A percentile compares a stretch with the other conserved stretches of the same genome.
Evolutionary conservation across 2,113 vertebrate genomes (phyloP).

Genomic region (Gallinago media): DNA sequence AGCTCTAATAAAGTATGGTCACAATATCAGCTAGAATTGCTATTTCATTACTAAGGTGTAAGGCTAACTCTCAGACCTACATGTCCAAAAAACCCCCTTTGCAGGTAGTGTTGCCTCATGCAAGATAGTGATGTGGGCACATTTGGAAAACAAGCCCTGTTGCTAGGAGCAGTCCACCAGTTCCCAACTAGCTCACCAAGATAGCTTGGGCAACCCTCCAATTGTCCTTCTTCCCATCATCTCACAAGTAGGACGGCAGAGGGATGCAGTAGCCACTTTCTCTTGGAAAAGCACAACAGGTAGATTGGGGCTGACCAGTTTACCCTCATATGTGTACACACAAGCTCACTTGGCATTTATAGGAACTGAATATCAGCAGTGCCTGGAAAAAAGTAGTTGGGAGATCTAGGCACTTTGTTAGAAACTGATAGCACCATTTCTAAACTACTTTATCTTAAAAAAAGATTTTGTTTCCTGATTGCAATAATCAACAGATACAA

Average conservation of each 20-base stretch:
- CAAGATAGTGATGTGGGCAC: not conserved
- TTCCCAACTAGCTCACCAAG: not conserved
- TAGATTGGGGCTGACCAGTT: not conserved
- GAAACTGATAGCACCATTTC: not conserved
- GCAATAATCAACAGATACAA: not conserved
- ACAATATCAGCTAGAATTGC: not conserved
- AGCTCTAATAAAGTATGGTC: not conserved
- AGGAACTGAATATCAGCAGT: not conserved
- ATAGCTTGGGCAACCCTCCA: not conserved
- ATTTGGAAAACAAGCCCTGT: not conserved
- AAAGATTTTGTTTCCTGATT: not conserved
- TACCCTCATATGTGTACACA: not conserved
- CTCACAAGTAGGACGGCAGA: not conserved
- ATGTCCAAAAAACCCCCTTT: fast-evolving
- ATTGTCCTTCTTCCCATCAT: not conserved
- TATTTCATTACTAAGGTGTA: not conserved
- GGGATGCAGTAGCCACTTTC: fast-evolving
- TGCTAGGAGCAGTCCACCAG: not conserved
- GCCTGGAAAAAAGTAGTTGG: not conserved
- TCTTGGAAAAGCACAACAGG: not conserved
- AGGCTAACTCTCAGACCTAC: not conserved
- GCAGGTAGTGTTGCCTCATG: not conserved
- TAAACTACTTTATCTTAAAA: not conserved
- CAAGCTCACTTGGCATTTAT: not conserved
- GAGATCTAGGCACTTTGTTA: not conserved